phyloP scores from a whole-genome alignment of 2,888 invertebrate genomes.

The Mesoligia furuncula region DNA sequence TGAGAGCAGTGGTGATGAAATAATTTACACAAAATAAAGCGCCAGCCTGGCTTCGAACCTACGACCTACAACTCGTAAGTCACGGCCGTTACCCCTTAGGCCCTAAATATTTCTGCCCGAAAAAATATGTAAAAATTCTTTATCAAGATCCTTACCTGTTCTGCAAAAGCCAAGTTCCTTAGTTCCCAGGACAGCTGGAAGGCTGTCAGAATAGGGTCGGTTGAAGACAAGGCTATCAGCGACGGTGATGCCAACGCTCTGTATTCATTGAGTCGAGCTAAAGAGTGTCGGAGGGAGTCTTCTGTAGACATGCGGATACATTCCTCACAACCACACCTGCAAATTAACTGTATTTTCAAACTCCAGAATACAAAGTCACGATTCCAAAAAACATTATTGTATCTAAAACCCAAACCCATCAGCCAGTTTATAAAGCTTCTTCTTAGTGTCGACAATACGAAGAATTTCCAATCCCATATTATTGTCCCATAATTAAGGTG shows the following conservation, averaged over 20 bases:
- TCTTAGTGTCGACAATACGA: no score
- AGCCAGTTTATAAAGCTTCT: no score
- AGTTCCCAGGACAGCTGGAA: slow-evolving; percentile 99
- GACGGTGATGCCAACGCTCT: slow-evolving; percentile 98
- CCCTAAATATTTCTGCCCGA: not conserved
- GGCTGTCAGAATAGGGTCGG: slow-evolving; percentile 97
- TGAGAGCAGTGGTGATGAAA: no score
- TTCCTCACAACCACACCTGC: slow-evolving; percentile 96
- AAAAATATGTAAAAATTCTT: not conserved
- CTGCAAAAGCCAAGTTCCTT: slow-evolving; percentile 96
- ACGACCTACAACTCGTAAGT: no score
- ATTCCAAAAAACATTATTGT: not conserved
- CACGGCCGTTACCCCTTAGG: no score
- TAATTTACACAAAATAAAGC: no score
- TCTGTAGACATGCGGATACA: slow-evolving; percentile 94
- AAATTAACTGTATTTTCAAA: not conserved
- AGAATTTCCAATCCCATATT: no score
- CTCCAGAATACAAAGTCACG: not conserved
- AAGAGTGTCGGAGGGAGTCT: slow-evolving; percentile 95
- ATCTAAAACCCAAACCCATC: no score
- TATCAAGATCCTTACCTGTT: slow-evolving; percentile 77
- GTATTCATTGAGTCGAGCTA: slow-evolving; percentile 97
- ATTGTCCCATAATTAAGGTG: no score
- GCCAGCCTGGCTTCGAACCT: no score
- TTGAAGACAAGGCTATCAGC: slow-evolving; percentile 97